Evolutionary conservation across 2,888 invertebrate genomes (phyloP).

Genomic region (Eucriotettix oculatus): DNA sequence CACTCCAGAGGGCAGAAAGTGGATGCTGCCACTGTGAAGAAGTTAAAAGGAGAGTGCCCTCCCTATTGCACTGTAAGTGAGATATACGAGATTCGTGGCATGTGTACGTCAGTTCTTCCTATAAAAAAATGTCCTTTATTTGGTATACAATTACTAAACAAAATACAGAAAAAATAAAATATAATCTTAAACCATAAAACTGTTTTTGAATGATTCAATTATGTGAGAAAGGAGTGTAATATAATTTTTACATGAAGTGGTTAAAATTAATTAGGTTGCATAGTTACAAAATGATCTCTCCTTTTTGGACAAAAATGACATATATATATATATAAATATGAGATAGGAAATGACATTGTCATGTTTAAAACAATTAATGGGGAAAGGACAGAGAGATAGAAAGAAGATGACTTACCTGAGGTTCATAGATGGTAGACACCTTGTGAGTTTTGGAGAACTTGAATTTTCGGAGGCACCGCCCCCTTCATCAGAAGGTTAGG

Average conservation of each 20-base stretch:
- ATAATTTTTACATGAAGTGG: background rate
- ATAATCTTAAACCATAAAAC: background rate
- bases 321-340: no score
- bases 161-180: background rate
- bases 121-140: background rate
- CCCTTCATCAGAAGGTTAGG: no score
- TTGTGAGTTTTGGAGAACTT: no score
- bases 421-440: no score
- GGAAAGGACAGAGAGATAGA: no score
- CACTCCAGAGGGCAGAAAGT: conserved; percentile 64
- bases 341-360: no score
- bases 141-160: background rate
- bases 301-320: background rate
- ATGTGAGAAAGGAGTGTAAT: background rate
- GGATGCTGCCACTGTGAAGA: conserved; percentile 76
- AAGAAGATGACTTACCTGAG: no score
- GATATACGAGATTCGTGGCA: conserved; percentile 82
- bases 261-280: background rate
- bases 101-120: conserved; percentile 59
- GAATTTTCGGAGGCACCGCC: no score
- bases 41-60: conserved; percentile 65
- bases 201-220: background rate
- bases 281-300: background rate
- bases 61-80: conserved; percentile 56
- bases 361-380: no score